These are phyloP conservation scores for Paraplagusia blochii DNA, from an alignment of 2,113 vertebrate species.

Conservation along the genomic window DNA sequence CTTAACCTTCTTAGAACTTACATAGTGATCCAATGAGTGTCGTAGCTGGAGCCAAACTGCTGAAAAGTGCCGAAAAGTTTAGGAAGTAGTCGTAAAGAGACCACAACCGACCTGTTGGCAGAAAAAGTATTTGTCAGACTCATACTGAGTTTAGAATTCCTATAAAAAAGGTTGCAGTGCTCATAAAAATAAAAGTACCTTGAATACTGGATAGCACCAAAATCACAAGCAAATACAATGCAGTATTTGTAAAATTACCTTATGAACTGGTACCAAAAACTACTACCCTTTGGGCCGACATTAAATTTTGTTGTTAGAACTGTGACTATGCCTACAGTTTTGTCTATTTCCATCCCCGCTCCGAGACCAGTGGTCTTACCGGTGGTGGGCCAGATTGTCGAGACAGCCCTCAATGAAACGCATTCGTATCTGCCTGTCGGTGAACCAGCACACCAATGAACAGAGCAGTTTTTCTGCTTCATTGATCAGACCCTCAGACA, in stretches of 20 bases:
- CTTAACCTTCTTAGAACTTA: conserved; percentile 67
- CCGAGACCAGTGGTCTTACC: conserved; percentile 67
- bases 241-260: no score
- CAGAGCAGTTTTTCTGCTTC: conserved; percentile 98
- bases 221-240: no score
- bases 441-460: conserved; percentile 99
- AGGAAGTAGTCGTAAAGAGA: conserved; percentile 93
- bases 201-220: no score
- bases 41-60: conserved; percentile 97
- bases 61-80: conserved; percentile 98
- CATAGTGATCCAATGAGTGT: conserved; percentile 99
- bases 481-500: conserved; percentile 96
- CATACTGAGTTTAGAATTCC: no score
- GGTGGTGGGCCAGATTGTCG: conserved; percentile 96
- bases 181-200: no score
- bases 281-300: no score
- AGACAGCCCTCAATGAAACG: conserved; percentile 99
- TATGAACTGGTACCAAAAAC: no score
- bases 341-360: no score
- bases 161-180: no score
- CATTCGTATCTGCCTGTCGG: conserved; percentile 98
- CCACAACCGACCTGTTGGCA: conserved; percentile 88
- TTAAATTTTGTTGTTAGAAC: no score
- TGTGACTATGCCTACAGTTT: no score
- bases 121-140: neutral